Evolutionary conservation across 2,888 invertebrate species (phyloP).

Genomic region (Megaustenia siamemsis): DNA sequence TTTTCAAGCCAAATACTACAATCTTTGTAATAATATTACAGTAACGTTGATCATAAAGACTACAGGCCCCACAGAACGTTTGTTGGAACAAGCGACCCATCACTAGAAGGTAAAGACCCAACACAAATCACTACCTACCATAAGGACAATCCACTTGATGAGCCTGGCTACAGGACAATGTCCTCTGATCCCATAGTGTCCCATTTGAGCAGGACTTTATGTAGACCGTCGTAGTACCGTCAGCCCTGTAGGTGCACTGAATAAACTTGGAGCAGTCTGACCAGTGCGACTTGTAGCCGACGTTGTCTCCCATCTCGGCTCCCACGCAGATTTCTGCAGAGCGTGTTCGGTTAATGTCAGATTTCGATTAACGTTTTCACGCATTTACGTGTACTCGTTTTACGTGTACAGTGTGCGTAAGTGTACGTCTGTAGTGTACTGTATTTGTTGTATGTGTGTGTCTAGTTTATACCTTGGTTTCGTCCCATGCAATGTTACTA

Average conservation of each 20-base stretch:
- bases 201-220: slow-evolving; percentile 58
- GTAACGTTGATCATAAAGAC: too few species aligned
- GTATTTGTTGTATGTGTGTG: too few species aligned
- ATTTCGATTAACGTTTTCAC: not conserved
- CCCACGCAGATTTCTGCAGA: slow-evolving; percentile 59
- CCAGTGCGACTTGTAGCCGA: slow-evolving; percentile 61
- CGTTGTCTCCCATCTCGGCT: slow-evolving; percentile 57
- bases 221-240: slow-evolving; percentile 47
- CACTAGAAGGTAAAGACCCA: not conserved
- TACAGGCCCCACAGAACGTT: not conserved
- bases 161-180: slow-evolving; percentile 55
- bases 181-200: slow-evolving; percentile 59
- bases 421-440: too few species aligned
- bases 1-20: not conserved
- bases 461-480: not conserved
- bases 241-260: slow-evolving; percentile 57
- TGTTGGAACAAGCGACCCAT: too few species aligned
- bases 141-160: slow-evolving; percentile 53
- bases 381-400: not conserved
- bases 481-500: not conserved
- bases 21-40: not conserved
- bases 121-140: slow-evolving; percentile 1
- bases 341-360: not conserved
- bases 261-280: slow-evolving; percentile 57
- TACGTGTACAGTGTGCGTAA: too few species aligned